Conservation (phyloP, 2,888 invertebrate genomes). For the Poecilus cupreus region DNA sequence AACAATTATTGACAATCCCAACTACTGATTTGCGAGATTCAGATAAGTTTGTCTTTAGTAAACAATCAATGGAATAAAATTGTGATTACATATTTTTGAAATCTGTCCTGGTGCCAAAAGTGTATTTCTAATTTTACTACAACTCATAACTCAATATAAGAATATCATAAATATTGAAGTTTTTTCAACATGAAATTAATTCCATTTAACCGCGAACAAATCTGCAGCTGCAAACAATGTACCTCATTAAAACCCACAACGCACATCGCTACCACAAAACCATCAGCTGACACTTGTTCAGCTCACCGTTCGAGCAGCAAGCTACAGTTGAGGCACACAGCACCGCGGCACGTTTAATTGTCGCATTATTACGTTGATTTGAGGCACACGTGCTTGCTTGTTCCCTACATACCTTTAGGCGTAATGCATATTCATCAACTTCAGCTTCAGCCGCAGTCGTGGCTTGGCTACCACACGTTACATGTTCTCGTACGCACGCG, state of each 20-base stretch:
- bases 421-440: constrained; percentile 50
- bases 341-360: constrained; percentile 27
- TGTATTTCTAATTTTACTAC: no score
- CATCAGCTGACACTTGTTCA: constrained; percentile 6
- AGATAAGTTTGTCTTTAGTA: no score
- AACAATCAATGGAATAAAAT: no score
- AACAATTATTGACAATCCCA: no score
- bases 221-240: constrained; percentile 10
- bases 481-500: not conserved
- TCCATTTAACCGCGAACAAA: not conserved
- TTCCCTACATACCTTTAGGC: constrained; percentile 34
- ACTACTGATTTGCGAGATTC: no score
- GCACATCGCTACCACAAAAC: not conserved
- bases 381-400: constrained; percentile 45
- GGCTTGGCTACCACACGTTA: not conserved
- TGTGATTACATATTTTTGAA: no score
- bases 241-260: not conserved
- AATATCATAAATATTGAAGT: no score
- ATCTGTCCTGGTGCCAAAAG: no score
- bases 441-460: not conserved
- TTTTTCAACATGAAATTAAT: not conserved
- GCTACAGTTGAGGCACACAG: not conserved
- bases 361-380: constrained; percentile 46
- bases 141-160: no score
- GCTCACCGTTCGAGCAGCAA: not conserved